phyloP scores from a whole-genome alignment of 2,113 vertebrate species.

The Gasterosteus nipponicus region DNA sequence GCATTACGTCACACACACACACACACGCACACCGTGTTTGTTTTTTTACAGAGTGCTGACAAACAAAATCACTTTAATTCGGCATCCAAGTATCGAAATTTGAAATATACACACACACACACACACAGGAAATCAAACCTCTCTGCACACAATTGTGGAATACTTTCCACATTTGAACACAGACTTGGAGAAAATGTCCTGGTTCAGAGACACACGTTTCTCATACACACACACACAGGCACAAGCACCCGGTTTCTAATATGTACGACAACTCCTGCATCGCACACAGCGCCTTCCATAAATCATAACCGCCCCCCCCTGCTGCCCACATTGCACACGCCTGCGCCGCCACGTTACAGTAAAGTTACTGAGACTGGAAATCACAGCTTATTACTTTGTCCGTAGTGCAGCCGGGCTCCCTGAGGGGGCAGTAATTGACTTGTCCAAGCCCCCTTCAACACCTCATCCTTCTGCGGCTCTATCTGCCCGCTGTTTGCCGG shows the following conservation, averaged over 20 bases:
- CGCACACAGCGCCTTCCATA: conserved; percentile 14
- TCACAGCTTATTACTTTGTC: conserved; percentile 73
- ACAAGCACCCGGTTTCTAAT: conserved; percentile 9
- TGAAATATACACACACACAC: conserved; percentile 19
- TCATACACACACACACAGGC: not conserved
- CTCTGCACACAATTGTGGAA: not conserved
- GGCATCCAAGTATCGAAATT: conserved; percentile 45
- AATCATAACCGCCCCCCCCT: conserved; percentile 31
- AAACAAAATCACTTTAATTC: conserved; percentile 65
- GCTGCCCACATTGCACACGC: conserved; percentile 9
- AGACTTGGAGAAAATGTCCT: not conserved
- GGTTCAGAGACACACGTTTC: not conserved
- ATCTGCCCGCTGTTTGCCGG: conserved; percentile 53
- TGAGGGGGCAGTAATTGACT: conserved; percentile 75
- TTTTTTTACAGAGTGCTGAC: conserved; percentile 63
- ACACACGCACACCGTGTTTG: conserved; percentile 13
- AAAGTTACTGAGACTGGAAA: conserved; percentile 63
- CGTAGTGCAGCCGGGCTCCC: conserved; percentile 65
- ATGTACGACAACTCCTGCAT: not conserved
- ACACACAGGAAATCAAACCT: not conserved
- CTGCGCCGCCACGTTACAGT: conserved; percentile 55
- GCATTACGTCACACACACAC: conserved; percentile 31
- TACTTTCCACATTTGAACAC: not conserved
- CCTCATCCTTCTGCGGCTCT: conserved; percentile 63
- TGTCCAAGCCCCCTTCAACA: conserved; percentile 66